A percentile compares a stretch with the other conserved stretches of the same genome.
These are phyloP conservation scores for Vidua macroura DNA, from an alignment of 2,113 vertebrate genomes.

Conservation along the genomic window DNA sequence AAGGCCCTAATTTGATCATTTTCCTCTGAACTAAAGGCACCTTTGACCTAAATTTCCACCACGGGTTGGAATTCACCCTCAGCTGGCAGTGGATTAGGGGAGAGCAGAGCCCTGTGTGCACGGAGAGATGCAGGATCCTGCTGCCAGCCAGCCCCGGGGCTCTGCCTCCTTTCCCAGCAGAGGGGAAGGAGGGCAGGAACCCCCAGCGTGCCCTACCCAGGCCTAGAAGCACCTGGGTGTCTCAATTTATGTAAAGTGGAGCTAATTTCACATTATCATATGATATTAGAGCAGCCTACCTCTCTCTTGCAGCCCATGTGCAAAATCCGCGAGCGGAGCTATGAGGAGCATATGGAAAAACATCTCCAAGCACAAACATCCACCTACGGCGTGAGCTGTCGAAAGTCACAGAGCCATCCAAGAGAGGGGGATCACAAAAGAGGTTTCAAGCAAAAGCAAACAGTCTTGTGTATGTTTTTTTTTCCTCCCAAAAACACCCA, in stretches of 20 bases:
- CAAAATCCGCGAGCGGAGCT: not conserved
- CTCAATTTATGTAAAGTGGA: not conserved
- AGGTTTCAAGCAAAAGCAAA: slow-evolving; percentile 24
- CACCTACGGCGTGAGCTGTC: not conserved
- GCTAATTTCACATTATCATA: not conserved
- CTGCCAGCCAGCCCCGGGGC: not conserved
- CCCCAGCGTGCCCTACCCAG: not conserved
- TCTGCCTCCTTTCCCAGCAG: not conserved
- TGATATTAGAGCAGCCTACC: slow-evolving; percentile 20
- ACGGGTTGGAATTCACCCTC: not conserved
- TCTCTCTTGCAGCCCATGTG: not conserved
- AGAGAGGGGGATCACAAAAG: not conserved
- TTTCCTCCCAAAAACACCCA: not conserved
- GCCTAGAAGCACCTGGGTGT: not conserved
- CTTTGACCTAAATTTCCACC: slow-evolving; percentile 54
- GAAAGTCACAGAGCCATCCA: not conserved
- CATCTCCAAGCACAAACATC: slow-evolving; percentile 36
- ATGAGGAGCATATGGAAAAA: slow-evolving; percentile 40
- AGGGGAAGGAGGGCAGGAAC: not conserved
- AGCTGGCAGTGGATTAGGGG: not conserved
- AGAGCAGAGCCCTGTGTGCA: not conserved
- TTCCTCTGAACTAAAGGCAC: slow-evolving; percentile 40
- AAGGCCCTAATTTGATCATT: slow-evolving; percentile 25
- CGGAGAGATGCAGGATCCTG: rapidly evolving
- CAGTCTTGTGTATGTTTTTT: not conserved